Evolutionary conservation across 2,113 vertebrate species (phyloP), one percentile per base, ranked within the genome.

Genomic region (Antigone vipio): DNA sequence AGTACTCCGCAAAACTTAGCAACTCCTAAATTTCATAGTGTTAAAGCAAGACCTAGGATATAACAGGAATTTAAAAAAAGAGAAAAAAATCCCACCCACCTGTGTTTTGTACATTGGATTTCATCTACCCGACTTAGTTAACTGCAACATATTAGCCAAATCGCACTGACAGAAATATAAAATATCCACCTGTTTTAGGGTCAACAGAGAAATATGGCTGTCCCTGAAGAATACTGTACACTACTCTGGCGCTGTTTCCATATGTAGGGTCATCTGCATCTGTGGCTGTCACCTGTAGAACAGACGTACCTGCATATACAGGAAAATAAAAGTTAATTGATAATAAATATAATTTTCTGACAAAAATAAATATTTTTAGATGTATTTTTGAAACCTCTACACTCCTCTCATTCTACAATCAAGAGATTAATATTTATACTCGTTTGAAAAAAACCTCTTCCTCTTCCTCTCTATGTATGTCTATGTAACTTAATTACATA

Each of bases 161-260:
- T 22, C 9, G 12, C 34, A 66, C 15, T 5, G n/a, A 50, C 15
- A 73, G 20, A 81, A 77, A 84, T 23, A 29, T 40, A 62, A 52
- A 50, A 30, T 47, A 77, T 96, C 11, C 49, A 99, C 99, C 99
- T 98, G 99, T 99, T 98, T 99, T 99, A 64, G 99, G 99, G 94
- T 99, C 99, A 66, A 99, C 99, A 5, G 99, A 99, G 97, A 99
- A 99, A 97, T 99, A 99, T 81, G 99, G 99, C 95, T 99, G 99
- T 97, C 99, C 99, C 96, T 99, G 99, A 67, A 99, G 99, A 95
- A 99, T 99, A 77, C 99, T 99, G 97, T 99, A 99, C 56, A 99
- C 99, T 66, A 99, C 99, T 15, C 99, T 98, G 45, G 99, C 99
- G 4, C 99, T 99, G 95, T 99, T 99, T 95, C 99, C 99, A 47